Evolutionary conservation across 2,888 invertebrate species (phyloP).

Genomic region (Dasypogon diadema): DNA sequence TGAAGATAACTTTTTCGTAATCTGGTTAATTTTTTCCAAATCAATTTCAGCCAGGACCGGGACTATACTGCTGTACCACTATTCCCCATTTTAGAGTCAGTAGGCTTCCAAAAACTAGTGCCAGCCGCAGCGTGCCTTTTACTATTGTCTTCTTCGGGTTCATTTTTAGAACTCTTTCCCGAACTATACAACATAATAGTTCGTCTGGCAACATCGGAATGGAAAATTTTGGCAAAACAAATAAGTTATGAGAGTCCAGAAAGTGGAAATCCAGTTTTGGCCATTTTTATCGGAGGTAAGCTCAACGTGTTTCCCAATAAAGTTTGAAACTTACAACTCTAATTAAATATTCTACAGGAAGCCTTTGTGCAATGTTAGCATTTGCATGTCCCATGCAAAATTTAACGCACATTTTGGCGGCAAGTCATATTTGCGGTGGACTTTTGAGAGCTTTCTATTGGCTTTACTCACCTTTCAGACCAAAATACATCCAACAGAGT

Average conservation of each 20-base stretch:
- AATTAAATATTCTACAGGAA: slow-evolving; percentile 67
- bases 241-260: slow-evolving; percentile 71
- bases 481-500: slow-evolving; percentile 65
- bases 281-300: slow-evolving; percentile 71
- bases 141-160: slow-evolving; percentile 70
- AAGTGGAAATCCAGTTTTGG: slow-evolving; percentile 72
- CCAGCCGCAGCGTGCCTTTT: slow-evolving; percentile 72
- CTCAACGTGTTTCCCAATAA: too few species aligned
- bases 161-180: slow-evolving; percentile 71
- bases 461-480: slow-evolving; percentile 66
- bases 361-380: slow-evolving; percentile 71
- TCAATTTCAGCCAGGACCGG: slow-evolving; percentile 60
- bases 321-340: too few species aligned
- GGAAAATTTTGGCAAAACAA: slow-evolving; percentile 71
- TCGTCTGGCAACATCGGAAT: slow-evolving; percentile 71
- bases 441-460: slow-evolving; percentile 66
- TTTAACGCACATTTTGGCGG: slow-evolving; percentile 68
- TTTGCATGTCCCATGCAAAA: slow-evolving; percentile 72
- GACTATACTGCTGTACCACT: slow-evolving; percentile 67
- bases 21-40: slow-evolving; percentile 39
- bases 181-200: slow-evolving; percentile 70
- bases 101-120: slow-evolving; percentile 70
- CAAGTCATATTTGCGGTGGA: slow-evolving; percentile 65
- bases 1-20: not conserved
- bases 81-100: slow-evolving; percentile 71